Evolutionary conservation across 2,113 vertebrate species (phyloP).

Genomic region (Anarrhichthys ocellatus): DNA sequence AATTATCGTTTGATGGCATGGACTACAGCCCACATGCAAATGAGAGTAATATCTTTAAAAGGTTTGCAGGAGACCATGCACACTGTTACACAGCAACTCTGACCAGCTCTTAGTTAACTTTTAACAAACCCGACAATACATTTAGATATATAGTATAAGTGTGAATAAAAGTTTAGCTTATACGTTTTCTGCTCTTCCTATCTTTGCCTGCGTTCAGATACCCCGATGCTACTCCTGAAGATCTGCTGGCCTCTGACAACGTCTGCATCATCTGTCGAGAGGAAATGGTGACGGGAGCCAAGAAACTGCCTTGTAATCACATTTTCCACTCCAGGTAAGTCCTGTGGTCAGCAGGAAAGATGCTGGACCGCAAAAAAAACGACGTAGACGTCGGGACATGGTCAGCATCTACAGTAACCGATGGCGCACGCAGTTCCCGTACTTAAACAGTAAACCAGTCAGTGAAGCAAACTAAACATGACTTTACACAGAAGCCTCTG

Average conservation of each 20-base stretch:
- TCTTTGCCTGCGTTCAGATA: slow-evolving; percentile 80
- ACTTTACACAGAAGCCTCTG: background rate
- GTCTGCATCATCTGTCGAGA: slow-evolving; percentile 98
- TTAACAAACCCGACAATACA: background rate
- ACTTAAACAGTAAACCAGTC: background rate
- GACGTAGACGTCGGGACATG: background rate
- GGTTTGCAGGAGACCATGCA: background rate
- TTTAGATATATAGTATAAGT: background rate
- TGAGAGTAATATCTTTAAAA: background rate
- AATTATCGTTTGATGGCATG: background rate
- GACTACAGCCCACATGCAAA: background rate
- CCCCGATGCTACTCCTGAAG: slow-evolving; percentile 94
- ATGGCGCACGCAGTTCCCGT: background rate
- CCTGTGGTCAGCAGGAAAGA: background rate
- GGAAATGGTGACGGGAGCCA: slow-evolving; percentile 97
- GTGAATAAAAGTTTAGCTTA: background rate
- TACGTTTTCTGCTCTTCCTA: background rate
- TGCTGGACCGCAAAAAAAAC: background rate
- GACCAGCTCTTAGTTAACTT: background rate
- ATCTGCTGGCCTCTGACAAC: slow-evolving; percentile 93
- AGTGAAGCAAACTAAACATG: background rate
- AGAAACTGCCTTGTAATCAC: slow-evolving; percentile 96
- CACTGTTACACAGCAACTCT: background rate
- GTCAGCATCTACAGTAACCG: background rate
- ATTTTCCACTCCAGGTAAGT: slow-evolving; percentile 96